phyloP scores from a whole-genome alignment of 2,797 vertebrate species.

The Dallia pectoralis region DNA sequence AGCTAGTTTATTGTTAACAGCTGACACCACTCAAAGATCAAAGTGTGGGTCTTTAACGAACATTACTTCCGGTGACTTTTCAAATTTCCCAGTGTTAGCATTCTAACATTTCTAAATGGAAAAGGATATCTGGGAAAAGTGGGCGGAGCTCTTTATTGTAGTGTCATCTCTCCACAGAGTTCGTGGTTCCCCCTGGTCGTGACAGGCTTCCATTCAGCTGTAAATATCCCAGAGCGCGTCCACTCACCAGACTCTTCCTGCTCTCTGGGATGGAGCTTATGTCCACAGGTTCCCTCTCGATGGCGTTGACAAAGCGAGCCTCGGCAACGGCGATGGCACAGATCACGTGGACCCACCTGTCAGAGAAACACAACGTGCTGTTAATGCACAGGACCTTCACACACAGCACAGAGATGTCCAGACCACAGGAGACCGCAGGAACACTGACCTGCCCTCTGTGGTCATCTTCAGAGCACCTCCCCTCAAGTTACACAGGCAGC shows the following conservation, averaged over 20 bases:
- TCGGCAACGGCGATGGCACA: slow-evolving; percentile 95
- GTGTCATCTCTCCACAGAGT: too few species aligned
- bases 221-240: neutral
- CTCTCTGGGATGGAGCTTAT: slow-evolving; percentile 87
- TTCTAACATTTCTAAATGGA: too few species aligned
- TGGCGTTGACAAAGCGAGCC: slow-evolving; percentile 84
- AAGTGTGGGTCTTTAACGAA: too few species aligned
- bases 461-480: slow-evolving; percentile 93
- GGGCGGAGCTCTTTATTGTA: too few species aligned
- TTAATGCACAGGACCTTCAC: neutral
- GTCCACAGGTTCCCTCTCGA: slow-evolving; percentile 90
- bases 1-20: too few species aligned
- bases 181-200: too few species aligned
- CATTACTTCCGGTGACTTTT: too few species aligned
- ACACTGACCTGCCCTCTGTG: slow-evolving; percentile 81
- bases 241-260: slow-evolving; percentile 88
- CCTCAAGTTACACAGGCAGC: slow-evolving; percentile 92
- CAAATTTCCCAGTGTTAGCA: too few species aligned
- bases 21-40: too few species aligned
- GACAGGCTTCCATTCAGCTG: too few species aligned
- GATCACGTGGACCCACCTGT: slow-evolving; percentile 94
- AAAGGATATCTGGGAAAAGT: too few species aligned
- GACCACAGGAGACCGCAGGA: neutral
- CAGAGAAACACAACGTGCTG: neutral
- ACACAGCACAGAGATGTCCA: neutral